Evolutionary conservation across 2,888 invertebrate species (phyloP).

Genomic region (Agrilus cyanescens): DNA sequence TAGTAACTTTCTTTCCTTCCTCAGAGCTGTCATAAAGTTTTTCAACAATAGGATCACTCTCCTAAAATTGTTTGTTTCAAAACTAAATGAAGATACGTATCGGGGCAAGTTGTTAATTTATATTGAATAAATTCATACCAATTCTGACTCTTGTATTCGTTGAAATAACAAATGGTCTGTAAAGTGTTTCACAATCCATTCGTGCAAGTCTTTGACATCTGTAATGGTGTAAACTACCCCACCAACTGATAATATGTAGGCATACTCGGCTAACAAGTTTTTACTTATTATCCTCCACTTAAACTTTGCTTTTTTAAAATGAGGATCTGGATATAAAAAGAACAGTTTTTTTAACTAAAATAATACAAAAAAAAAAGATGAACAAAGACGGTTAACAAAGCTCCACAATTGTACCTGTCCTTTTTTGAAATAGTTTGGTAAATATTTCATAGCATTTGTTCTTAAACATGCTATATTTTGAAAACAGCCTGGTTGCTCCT

Average conservation of each 20-base stretch:
- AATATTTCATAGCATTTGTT: constrained; percentile 98
- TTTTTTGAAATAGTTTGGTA: constrained; percentile 93
- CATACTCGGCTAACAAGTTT: constrained; percentile 90
- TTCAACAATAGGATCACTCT: constrained; percentile 72
- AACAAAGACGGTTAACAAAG: neutral
- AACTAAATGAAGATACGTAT: too few relatives aligned
- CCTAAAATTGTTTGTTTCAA: constrained; percentile 36
- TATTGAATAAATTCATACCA: constrained; percentile 44
- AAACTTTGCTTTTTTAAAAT: constrained; percentile 97
- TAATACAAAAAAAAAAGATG: constrained; percentile 4
- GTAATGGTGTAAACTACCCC: constrained; percentile 92
- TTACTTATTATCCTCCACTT: constrained; percentile 98
- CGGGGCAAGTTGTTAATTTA: neutral
- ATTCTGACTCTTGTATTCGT: constrained; percentile 56
- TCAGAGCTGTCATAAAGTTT: constrained; percentile 89
- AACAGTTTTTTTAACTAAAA: constrained; percentile 89
- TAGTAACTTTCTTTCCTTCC: constrained; percentile 94
- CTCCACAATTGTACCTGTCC: constrained; percentile 55
- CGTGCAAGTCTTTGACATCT: constrained; percentile 92
- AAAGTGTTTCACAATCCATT: constrained; percentile 95
- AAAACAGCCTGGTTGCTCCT: constrained; percentile 62
- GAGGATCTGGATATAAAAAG: constrained; percentile 97
- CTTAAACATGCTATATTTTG: constrained; percentile 91
- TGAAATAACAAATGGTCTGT: constrained; percentile 82
- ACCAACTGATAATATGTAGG: constrained; percentile 76